These are phyloP conservation scores for Halichoeres trimaculatus DNA, from an alignment of 2,113 vertebrate species.

Conservation along the genomic window DNA sequence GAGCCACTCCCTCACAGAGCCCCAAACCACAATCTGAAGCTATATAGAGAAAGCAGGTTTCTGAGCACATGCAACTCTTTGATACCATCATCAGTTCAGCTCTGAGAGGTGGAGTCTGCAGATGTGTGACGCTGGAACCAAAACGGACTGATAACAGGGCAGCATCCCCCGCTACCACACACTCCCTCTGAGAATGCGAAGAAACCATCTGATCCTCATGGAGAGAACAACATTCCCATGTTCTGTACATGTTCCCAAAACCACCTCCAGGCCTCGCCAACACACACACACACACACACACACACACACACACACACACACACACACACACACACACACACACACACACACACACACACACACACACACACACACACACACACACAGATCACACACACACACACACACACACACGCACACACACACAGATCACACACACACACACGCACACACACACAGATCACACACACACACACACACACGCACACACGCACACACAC, in stretches of 20 bases:
- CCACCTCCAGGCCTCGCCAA: neutral
- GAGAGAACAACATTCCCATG: conserved; percentile 3
- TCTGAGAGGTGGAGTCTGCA: neutral
- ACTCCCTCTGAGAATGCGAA: neutral
- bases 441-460: too few relatives aligned
- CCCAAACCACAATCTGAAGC: conserved; percentile 30
- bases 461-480: too few relatives aligned
- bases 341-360: too few relatives aligned
- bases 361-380: too few relatives aligned
- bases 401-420: too few relatives aligned
- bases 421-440: too few relatives aligned
- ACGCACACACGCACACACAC: too few relatives aligned
- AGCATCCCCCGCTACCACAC: neutral
- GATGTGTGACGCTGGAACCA: conserved; percentile 16
- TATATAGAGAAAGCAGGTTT: conserved; percentile 13
- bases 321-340: conserved; percentile 1
- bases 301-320: neutral
- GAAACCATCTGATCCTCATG: neutral
- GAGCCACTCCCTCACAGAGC: conserved; percentile 39
- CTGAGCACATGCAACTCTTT: conserved; percentile 10
- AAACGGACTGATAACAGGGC: conserved; percentile 38
- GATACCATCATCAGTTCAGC: conserved; percentile 21
- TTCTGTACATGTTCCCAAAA: neutral
- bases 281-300: neutral
- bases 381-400: too few relatives aligned